A percentile compares a stretch with the other conserved stretches of the same genome.
phyloP scores from a whole-genome alignment of 2,113 vertebrate genomes.

The Ailurus styani region DNA sequence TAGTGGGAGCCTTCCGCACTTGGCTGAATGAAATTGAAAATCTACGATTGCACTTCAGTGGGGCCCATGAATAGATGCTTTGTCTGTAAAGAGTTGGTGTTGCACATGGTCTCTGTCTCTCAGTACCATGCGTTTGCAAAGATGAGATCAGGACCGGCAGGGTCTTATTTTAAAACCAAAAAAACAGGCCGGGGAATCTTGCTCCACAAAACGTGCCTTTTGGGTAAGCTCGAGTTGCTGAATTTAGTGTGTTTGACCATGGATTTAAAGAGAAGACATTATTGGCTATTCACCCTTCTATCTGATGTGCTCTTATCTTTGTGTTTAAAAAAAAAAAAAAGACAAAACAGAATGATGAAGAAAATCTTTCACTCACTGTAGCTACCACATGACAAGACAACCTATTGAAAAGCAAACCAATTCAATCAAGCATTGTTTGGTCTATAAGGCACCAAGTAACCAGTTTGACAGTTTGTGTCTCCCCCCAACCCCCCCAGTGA shows the following conservation, averaged over 20 bases:
- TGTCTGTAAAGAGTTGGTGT: conserved; percentile 39
- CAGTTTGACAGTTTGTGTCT: conserved; percentile 70
- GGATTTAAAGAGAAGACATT: conserved; percentile 29
- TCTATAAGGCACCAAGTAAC: conserved; percentile 68
- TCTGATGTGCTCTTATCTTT: conserved; percentile 50
- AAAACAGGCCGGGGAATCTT: neutral
- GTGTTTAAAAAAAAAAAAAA: conserved; percentile 5
- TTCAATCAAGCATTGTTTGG: conserved; percentile 75
- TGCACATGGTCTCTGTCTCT: conserved; percentile 67
- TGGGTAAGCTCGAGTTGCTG: neutral
- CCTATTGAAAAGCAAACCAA: conserved; percentile 71
- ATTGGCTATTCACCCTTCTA: conserved; percentile 31
- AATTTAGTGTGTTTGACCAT: conserved; percentile 25
- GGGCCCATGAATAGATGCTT: conserved; percentile 61
- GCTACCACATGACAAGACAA: conserved; percentile 72
- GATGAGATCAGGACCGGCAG: conserved; percentile 28
- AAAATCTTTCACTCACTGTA: conserved; percentile 65
- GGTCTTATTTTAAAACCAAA: conserved; percentile 61
- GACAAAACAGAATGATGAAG: conserved; percentile 58
- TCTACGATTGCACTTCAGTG: conserved; percentile 23
- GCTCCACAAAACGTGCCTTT: conserved; percentile 11
- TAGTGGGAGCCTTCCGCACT: conserved; percentile 60
- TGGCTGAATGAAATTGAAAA: conserved; percentile 63
- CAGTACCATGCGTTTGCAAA: conserved; percentile 38
- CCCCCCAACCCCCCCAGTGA: conserved; percentile 23